Evolutionary conservation across 1,140 invertebrate species (phyloP).

Genomic region (Ceratina calcarata): DNA sequence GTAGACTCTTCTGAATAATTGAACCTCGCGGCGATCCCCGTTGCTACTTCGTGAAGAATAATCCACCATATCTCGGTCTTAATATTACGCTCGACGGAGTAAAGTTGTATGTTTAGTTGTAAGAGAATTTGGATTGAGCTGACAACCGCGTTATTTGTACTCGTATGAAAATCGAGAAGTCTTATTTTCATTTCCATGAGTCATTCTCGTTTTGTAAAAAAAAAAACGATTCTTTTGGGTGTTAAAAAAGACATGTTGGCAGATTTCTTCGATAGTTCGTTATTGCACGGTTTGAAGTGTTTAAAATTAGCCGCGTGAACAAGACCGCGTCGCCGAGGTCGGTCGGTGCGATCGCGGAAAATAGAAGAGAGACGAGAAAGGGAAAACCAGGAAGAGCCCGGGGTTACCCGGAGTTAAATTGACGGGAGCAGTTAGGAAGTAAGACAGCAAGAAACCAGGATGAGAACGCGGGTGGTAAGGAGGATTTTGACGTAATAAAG

Average conservation of each 20-base stretch:
- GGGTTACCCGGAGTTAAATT: slow-evolving; percentile 6
- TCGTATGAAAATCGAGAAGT: neutral
- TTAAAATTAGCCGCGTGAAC: slow-evolving; percentile 17
- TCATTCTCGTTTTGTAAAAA: neutral
- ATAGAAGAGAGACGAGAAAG: neutral
- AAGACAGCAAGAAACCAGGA: neutral
- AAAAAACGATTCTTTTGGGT: neutral
- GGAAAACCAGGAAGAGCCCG: neutral
- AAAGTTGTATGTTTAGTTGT: too few relatives aligned
- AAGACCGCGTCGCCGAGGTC: slow-evolving; percentile 17
- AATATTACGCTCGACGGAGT: neutral
- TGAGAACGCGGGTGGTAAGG: neutral
- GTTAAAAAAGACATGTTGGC: neutral
- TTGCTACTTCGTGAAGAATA: neutral
- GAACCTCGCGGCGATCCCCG: slow-evolving; percentile 9
- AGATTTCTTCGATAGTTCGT: slow-evolving; percentile 1
- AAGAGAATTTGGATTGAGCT: too few relatives aligned
- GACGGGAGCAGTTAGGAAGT: neutral
- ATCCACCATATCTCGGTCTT: neutral
- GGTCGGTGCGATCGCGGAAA: neutral
- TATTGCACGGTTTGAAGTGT: neutral
- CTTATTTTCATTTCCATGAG: neutral
- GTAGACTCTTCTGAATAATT: slow-evolving; percentile 3
- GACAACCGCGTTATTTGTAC: neutral
- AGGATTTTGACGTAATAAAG: slow-evolving; percentile 12